A percentile compares a stretch with the other conserved stretches of the same genome.
Evolutionary conservation across 92 coral and sea anemone species (phyloP).

Genomic region (Umimayanthus kanabou): DNA sequence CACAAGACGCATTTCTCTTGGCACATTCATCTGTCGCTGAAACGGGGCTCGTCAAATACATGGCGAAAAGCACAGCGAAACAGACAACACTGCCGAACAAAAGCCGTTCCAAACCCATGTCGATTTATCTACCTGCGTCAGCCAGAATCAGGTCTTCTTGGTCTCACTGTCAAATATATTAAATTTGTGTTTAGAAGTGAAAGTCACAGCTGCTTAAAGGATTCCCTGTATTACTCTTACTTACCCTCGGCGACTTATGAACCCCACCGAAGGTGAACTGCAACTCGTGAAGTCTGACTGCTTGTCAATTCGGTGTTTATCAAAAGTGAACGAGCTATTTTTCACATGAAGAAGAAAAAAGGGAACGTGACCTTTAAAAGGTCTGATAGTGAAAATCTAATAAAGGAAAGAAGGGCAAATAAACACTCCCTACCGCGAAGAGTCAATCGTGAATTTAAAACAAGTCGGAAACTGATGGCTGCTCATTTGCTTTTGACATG

Average conservation of each 20-base stretch:
- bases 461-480: too few relatives aligned
- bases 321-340: not conserved
- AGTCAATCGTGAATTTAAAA: not conserved
- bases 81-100: constrained; percentile 39
- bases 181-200: not conserved
- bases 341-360: not conserved
- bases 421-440: not conserved
- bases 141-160: not conserved
- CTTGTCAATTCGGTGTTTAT: not conserved
- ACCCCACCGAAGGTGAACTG: not conserved
- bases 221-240: not conserved
- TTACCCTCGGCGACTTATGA: not conserved
- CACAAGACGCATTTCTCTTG: constrained; percentile 69
- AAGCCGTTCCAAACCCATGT: constrained; percentile 11
- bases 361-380: not conserved
- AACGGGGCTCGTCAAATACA: constrained; percentile 67
- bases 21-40: constrained; percentile 63
- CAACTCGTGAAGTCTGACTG: too few relatives aligned
- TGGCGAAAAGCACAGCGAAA: constrained; percentile 46
- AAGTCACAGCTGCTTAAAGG: not conserved
- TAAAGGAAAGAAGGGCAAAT: constrained; percentile 1
- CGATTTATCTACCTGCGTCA: not conserved
- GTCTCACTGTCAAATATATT: constrained; percentile 3
- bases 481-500: too few relatives aligned
- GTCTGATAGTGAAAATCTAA: not conserved